These are phyloP conservation scores for Nothobranchius kuhntae DNA, from an alignment of 2,113 vertebrate species.

Conservation along the genomic window DNA sequence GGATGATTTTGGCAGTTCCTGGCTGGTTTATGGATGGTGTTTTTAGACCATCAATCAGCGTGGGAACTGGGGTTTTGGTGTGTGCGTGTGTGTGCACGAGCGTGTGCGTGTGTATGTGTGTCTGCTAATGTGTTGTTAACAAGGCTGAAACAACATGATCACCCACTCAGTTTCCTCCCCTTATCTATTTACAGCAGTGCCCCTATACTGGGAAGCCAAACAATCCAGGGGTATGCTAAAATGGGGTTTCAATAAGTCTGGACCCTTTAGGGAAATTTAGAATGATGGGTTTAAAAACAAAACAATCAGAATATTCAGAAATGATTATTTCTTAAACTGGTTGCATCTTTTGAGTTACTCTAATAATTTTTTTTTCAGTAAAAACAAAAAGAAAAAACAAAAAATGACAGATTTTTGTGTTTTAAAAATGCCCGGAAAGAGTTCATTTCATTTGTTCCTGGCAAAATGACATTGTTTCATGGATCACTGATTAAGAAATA, in stretches of 20 bases:
- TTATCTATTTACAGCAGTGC: constrained; percentile 36
- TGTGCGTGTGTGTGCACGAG: constrained; percentile 14
- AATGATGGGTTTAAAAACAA: too few relatives aligned
- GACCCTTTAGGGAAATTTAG: too few relatives aligned
- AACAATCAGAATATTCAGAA: too few relatives aligned
- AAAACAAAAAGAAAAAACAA: too few relatives aligned
- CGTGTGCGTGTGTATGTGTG: constrained; percentile 7
- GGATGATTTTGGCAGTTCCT: constrained; percentile 5
- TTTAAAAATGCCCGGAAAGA: too few relatives aligned
- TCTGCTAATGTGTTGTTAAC: constrained; percentile 56
- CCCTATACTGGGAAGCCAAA: constrained; percentile 11
- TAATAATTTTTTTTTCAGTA: too few relatives aligned
- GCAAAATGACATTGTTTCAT: too few relatives aligned
- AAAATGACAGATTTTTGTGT: too few relatives aligned
- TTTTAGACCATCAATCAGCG: constrained; percentile 51
- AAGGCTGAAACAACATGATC: constrained; percentile 76
- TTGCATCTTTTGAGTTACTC: too few relatives aligned
- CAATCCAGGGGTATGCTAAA: neutral
- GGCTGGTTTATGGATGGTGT: constrained; percentile 44
- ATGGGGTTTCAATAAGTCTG: neutral
- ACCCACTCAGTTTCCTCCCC: constrained; percentile 69
- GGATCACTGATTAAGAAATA: too few relatives aligned
- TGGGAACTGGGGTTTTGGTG: constrained; percentile 8
- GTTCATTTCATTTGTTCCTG: too few relatives aligned
- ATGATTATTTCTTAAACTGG: too few relatives aligned